Evolutionary conservation across 2,888 invertebrate species (phyloP), one percentile per base, ranked within the genome.

Genomic region (Clistopyga incitator): DNA sequence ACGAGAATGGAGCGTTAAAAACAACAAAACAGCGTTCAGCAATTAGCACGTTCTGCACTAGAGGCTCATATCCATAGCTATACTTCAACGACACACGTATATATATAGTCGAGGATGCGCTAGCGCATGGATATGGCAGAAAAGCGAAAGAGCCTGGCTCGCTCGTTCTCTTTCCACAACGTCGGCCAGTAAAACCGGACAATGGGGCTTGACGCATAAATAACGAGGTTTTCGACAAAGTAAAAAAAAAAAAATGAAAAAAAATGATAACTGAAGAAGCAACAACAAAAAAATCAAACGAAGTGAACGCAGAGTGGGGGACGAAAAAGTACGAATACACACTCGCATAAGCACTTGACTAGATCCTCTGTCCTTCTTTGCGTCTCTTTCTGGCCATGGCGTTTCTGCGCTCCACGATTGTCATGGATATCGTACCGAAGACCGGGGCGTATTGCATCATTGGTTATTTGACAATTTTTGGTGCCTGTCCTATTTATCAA

Each of bases 201-300:
- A 77, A 77, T 80, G 76, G 74, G 85, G 86, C 84, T 88, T 88
- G 89, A 90, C 89, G 85, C 86, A 86, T 87, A 87, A 88, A 88
- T 88, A 88, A 88, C 88, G 89, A 88, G 88, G 80, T 89, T 89
- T 88, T 87, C 74, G 72, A 75, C 74, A 75, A 76, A 52, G 50
- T 68, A 70, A 25, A 61, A 70, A 23, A 64, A 52, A 29, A 50
- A 42, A 52, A 18, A 65, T 29, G 47, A 45, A 45, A 38, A 34
- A 15, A 6, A 6, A n/a, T n/a, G n/a, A n/a, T n/a, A 18, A 10
- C 42, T 18, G 38, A 29, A n/a, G 64, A 64, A 38, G 38, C 38
- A 74, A 29, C 38, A 20, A 38, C 45, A 79, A 61, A 70, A 72
- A 52, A 52, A 11, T 23, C 38, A 71, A 78, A 65, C 23, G 50